These are phyloP conservation scores for Clavelina lepadiformis DNA, from an alignment of 23 tunicate species.

Conservation along the genomic window DNA sequence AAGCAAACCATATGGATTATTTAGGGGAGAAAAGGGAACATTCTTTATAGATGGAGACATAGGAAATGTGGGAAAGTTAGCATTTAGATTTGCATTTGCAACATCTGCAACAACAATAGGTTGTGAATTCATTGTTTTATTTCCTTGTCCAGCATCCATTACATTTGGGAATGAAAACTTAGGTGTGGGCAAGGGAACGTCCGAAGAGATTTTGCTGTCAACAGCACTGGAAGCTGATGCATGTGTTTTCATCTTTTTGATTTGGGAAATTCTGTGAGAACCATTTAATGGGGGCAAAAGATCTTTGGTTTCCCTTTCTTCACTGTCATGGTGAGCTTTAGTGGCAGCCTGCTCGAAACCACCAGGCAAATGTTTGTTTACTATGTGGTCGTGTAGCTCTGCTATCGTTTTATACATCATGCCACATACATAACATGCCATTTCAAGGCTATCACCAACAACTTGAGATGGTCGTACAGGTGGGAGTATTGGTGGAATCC, in stretches of 20 bases:
- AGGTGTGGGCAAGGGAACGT: conserved; percentile 29
- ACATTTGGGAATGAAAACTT: too few relatives aligned
- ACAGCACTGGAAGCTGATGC: not conserved
- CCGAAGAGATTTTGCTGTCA: not conserved
- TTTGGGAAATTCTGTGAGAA: not conserved
- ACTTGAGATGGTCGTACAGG: not conserved
- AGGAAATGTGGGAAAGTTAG: not conserved
- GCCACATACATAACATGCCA: conserved; percentile 30
- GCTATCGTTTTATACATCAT: conserved; percentile 15
- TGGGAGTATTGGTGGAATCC: not conserved
- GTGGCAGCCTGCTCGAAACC: not conserved
- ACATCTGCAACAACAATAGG: not conserved
- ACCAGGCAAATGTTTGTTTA: conserved; percentile 6
- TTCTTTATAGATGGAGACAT: not conserved
- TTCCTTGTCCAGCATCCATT: too few relatives aligned
- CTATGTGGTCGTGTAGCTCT: conserved; percentile 22
- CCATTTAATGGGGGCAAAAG: too few relatives aligned
- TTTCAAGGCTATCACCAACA: not conserved
- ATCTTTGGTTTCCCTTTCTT: too few relatives aligned
- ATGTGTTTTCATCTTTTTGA: not conserved
- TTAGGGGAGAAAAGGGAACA: not conserved
- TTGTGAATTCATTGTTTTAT: not conserved
- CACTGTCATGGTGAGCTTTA: not conserved
- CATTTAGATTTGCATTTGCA: not conserved
- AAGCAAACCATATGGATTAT: not conserved